These are phyloP conservation scores for Chaitophorus viminalis DNA, from an alignment of 2,888 invertebrate species.

Conservation along the genomic window DNA sequence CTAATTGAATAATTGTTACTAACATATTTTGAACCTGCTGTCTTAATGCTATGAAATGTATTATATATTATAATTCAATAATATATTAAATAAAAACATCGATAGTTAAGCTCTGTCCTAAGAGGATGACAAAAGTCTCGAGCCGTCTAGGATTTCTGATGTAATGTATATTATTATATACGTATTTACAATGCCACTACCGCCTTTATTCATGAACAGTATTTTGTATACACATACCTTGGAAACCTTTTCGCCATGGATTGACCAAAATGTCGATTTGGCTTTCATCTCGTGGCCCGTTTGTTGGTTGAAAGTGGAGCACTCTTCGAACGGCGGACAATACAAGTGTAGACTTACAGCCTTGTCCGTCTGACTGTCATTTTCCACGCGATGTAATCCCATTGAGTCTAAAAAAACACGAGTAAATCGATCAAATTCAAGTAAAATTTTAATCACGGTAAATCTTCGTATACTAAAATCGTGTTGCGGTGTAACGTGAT, in stretches of 20 bases:
- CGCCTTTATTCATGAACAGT: no score
- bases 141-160: no score
- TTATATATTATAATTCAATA: no score
- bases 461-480: not conserved
- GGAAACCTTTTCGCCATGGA: slow-evolving; percentile 82
- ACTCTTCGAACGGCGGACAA: slow-evolving; percentile 90
- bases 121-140: no score
- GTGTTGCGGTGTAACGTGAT: no score
- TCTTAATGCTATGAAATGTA: no score
- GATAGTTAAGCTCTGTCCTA: no score
- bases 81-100: no score
- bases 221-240: slow-evolving; percentile 68
- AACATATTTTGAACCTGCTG: no score
- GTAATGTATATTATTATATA: no score
- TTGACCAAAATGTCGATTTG: slow-evolving; percentile 91
- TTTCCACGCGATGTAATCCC: slow-evolving; percentile 96
- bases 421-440: not conserved
- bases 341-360: slow-evolving; percentile 95
- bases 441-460: not conserved
- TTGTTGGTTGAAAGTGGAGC: slow-evolving; percentile 89
- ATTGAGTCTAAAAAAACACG: slow-evolving; percentile 78
- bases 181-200: no score
- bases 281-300: slow-evolving; percentile 80
- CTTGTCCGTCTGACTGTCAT: slow-evolving; percentile 86
- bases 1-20: no score